Evolutionary conservation across 2,113 vertebrate species (phyloP), one percentile per base, ranked within the genome.

Genomic region (Panthera tigris): DNA sequence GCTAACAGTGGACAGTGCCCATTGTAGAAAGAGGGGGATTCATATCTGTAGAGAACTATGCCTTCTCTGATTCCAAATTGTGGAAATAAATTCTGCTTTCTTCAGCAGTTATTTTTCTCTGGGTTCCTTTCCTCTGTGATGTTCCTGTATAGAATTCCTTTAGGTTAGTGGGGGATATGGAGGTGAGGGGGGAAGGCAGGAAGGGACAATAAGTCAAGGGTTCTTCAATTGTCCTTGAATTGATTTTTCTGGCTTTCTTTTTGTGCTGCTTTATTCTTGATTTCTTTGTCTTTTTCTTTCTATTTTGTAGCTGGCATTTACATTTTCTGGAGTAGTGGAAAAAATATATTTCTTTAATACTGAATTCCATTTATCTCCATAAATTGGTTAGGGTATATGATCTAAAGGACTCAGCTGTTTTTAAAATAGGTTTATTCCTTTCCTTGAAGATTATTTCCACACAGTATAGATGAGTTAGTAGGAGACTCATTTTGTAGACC

Each of bases 391-490:
- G 98, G 98, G 98, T 98, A 98, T 98, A 98, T 97, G 41, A 99
- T 98, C 98, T 98, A 99, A 99, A 98, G 98, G 98, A 98, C 98
- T 99, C 98, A 99, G 98, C 98, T 99, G 98, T 98, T 99, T 98
- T 99, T 98, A 98, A 98, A 99, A 98, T 98, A 98, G 98, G 97
- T 98, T 98, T 99, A 98, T 99, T 98, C 98, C 97, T 98, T 98
- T 98, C 97, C 97, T 98, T 98, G 98, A 98, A 99, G 98, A 99
- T 99, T 98, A 99, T 99, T 98, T 99, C 97, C 98, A 98, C 98
- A 98, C 98, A 98, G 98, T 98, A 98, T 98, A 97, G 98, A 98
- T 5, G 23, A 98, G 98, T 98, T 98, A 98, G 98, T 98, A 98
- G 98, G 98, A 99, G 98, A 89, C 98, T 98, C 98, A 98, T 98